Evolutionary conservation across 2,888 invertebrate genomes (phyloP).

Genomic region (Tipula lateralis): DNA sequence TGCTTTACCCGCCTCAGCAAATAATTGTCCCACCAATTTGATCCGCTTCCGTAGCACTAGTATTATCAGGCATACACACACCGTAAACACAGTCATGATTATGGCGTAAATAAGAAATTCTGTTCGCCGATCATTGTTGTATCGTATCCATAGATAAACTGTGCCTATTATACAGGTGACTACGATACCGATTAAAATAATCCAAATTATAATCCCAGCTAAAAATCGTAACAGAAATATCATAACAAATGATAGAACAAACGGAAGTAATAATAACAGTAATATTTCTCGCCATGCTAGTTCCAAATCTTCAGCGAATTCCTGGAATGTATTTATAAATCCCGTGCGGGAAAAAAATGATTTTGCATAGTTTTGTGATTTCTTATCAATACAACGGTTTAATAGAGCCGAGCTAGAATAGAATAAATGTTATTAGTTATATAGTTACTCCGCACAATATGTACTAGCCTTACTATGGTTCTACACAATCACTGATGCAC

Average conservation of each 20-base stretch:
- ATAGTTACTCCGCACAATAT: neutral
- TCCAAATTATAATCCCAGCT: conserved; percentile 59
- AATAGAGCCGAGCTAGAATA: conserved; percentile 52
- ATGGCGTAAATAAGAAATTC: conserved; percentile 57
- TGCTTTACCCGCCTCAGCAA: conserved; percentile 63
- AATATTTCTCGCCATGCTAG: conserved; percentile 55
- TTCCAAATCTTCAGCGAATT: conserved; percentile 57
- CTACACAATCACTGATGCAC: conserved; percentile 44
- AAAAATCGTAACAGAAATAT: conserved; percentile 55
- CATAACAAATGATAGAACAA: conserved; percentile 51
- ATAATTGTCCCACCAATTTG: conserved; percentile 57
- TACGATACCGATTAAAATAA: conserved; percentile 54
- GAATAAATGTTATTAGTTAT: neutral
- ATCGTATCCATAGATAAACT: conserved; percentile 53
- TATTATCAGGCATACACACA: conserved; percentile 53
- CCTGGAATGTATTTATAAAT: conserved; percentile 54
- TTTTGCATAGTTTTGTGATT: conserved; percentile 40
- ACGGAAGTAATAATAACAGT: neutral
- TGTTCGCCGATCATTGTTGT: conserved; percentile 33
- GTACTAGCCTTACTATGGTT: conserved; percentile 41
- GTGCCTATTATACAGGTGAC: conserved; percentile 53
- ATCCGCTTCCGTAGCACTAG: conserved; percentile 60
- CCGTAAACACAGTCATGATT: conserved; percentile 55
- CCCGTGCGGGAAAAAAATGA: conserved; percentile 52
- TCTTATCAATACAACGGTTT: conserved; percentile 53